A percentile compares a stretch with the other conserved stretches of the same genome.
Evolutionary conservation across 2,113 vertebrate genomes (phyloP).

Genomic region (Propithecus coquereli): DNA sequence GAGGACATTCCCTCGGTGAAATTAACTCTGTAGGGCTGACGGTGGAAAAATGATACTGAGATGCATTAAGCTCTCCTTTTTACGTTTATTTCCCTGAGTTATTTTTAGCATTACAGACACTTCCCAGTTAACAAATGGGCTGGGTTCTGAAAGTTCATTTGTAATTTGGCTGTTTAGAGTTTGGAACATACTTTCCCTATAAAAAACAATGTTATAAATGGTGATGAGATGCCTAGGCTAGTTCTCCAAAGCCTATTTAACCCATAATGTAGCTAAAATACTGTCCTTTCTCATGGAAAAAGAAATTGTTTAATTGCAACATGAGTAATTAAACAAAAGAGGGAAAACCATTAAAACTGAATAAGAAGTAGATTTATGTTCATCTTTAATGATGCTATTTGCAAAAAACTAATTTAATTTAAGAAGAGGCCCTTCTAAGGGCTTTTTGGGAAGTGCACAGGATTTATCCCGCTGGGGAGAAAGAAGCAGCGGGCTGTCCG

Average conservation of each 20-base stretch:
- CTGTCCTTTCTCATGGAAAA: slow-evolving; percentile 48
- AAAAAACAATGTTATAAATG: slow-evolving; percentile 52
- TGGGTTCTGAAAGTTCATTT: slow-evolving; percentile 55
- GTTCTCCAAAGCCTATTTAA: slow-evolving; percentile 55
- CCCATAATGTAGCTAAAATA: slow-evolving; percentile 53
- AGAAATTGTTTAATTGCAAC: slow-evolving; percentile 60
- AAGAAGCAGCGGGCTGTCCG: not conserved
- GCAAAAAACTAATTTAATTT: slow-evolving; percentile 49
- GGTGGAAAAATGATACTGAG: not conserved
- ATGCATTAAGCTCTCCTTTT: not conserved
- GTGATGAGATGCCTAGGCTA: slow-evolving; percentile 35
- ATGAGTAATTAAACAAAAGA: slow-evolving; percentile 65
- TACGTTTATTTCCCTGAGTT: not conserved
- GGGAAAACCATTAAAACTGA: slow-evolving; percentile 41
- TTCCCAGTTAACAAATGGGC: slow-evolving; percentile 44
- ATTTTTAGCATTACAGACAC: slow-evolving; percentile 41
- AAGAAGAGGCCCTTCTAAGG: not conserved
- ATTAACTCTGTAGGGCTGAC: not conserved
- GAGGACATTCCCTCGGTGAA: not conserved
- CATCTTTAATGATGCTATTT: slow-evolving; percentile 50
- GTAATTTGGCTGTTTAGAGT: slow-evolving; percentile 64
- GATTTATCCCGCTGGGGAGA: not conserved
- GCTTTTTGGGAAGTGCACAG: not conserved
- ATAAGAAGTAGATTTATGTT: slow-evolving; percentile 63
- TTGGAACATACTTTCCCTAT: slow-evolving; percentile 54